Evolutionary conservation across 2,888 invertebrate genomes (phyloP), one percentile per base, ranked within the genome.

Genomic region (Cheilosia scutellata): DNA sequence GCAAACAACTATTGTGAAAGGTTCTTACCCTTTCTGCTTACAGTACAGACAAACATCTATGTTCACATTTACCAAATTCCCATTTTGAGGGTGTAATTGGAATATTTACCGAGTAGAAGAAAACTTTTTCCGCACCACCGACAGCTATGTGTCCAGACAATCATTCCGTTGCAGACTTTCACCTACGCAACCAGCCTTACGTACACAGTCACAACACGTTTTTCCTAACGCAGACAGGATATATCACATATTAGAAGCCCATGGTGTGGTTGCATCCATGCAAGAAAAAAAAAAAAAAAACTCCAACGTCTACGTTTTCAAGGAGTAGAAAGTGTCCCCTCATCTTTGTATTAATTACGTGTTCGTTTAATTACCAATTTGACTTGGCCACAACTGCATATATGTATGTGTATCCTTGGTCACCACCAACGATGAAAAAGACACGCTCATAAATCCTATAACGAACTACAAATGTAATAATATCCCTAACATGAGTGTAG

Each of bases 281-380:
- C 40, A 13, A 37, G 11, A 9, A 42, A 37, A 27, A 40, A 37
- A 49, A 49, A 25, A 20, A 37, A 55, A 49, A 65, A 53, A 53
- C 42, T 5, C 37, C 20, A 13, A 9, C n/a, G 42, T 29, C 42
- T 27, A 55, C 31, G 5, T 4, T n/a, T 29, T 27, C 20, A 31
- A 29, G 20, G 33, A 37, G 49, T 31, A 79, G 62, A 79, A 33
- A 49, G 79, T 87, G 76, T 83, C 80, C 53, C 75, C 78, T 62
- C 72, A 72, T 87, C 77, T 87, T 86, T 71, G 83, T 82, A 88
- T 88, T 88, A 88, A 88, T 88, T 88, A 84, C 79, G 79, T 87
- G 78, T 87, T 88, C 88, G 82, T 87, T 88, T 87, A 87, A 88
- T 88, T 84, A 88, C 87, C 88, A 88, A 87, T 87, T 88, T 88